Evolutionary conservation across 2,797 vertebrate genomes (phyloP).

Genomic region (Pelodytes ibericus): DNA sequence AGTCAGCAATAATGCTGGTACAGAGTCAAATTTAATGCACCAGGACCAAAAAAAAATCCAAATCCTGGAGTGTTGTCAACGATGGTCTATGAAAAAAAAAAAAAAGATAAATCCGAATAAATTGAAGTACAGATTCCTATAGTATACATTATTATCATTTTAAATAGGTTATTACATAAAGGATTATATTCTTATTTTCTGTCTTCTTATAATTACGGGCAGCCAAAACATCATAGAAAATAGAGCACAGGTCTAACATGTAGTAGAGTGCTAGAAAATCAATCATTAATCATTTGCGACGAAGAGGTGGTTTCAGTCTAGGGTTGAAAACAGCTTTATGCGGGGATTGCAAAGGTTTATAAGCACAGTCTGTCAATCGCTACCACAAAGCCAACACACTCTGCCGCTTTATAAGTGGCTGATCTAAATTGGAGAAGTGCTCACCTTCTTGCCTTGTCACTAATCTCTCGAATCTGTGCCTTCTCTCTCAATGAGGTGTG

Average conservation of each 20-base stretch:
- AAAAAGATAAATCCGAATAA: no score
- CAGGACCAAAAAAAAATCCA: no score
- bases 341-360: neutral
- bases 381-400: slow-evolving; percentile 14
- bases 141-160: no score
- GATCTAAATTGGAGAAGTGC: slow-evolving; percentile 20
- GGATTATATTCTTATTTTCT: no score
- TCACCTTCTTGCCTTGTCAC: slow-evolving; percentile 34
- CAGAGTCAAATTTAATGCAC: no score
- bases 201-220: no score
- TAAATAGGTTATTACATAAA: no score
- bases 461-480: slow-evolving; percentile 45
- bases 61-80: no score
- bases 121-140: no score
- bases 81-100: no score
- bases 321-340: neutral
- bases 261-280: neutral
- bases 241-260: neutral
- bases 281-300: slow-evolving; percentile 3
- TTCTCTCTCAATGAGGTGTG: slow-evolving; percentile 32
- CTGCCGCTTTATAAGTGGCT: slow-evolving; percentile 28
- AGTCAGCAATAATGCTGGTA: no score
- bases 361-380: slow-evolving; percentile 22
- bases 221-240: neutral
- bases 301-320: neutral